Evolutionary conservation across 2,113 vertebrate species (phyloP), one percentile per base, ranked within the genome.

Genomic region (Petrocephalus microphthalmus): DNA sequence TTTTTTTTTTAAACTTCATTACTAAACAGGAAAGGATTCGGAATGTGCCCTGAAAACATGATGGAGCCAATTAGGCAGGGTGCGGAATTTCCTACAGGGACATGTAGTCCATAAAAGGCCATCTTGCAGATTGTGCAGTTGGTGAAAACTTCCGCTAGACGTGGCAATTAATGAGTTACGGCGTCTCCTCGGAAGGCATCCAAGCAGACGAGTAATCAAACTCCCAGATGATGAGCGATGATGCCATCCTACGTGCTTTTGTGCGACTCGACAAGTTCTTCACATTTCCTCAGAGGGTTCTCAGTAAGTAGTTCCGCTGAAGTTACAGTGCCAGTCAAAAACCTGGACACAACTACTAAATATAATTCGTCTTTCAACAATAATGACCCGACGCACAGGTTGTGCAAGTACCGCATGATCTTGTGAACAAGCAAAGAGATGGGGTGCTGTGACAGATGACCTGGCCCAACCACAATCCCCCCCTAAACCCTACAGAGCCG

Each of bases 31-130:
- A 91, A 90, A 88, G 71, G 74, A 47, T 86, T 78, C 20, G 45
- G 60, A 57, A 56, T 67, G 83, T 53, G 85, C 47, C 64, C 67
- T 20, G 47, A 20, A 82, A 56, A 57, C 37, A 84, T 22, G 87
- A 91, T 88, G 89, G 87, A 51, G 90, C 88, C 90, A 88, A 92
- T 92, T 90, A 91, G 90, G n/a, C 51, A 88, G 88, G 90, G 90
- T 60, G 87, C 84, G 54, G 67, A 51, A 89, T 90, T 91, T 91
- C 90, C 90, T 87, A 42, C 71, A 42, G 83, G 42, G 86, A 89
- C 90, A 86, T 74, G 52, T 22, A 51, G 82, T 37, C 91, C 90
- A 92, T 92, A 90, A 90, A 91, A 88, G 88, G 89, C 85, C 85
- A 90, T 90, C 86, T 89, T 57, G 7, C 15, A 53, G 83, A 84